phyloP scores from a whole-genome alignment of 92 coral and sea anemone genomes.

The Parazoanthus atlanticus region DNA sequence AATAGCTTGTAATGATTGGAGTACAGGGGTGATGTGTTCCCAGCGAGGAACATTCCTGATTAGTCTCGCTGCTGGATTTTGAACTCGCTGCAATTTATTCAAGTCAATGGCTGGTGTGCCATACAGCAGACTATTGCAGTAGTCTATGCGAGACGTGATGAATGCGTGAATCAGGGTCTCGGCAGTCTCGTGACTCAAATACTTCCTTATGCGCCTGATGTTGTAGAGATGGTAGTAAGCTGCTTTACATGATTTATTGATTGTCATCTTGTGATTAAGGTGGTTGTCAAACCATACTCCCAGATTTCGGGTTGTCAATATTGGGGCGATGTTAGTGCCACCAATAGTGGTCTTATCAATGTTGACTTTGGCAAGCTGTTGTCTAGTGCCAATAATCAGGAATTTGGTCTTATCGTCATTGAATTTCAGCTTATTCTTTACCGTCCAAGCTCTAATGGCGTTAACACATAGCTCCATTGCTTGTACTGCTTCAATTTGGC shows the following conservation, averaged over 20 bases:
- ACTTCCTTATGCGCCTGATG: constrained; percentile 41
- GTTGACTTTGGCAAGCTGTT: constrained; percentile 28
- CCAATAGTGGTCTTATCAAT: constrained; percentile 6
- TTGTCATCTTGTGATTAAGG: neutral
- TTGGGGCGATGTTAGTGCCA: constrained; percentile 13
- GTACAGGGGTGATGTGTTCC: constrained; percentile 34
- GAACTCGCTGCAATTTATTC: constrained; percentile 37
- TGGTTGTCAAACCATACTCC: constrained; percentile 28
- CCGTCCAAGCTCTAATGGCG: constrained; percentile 38
- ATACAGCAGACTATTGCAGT: constrained; percentile 33
- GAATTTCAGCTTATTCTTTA: constrained; percentile 21
- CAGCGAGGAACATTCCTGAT: constrained; percentile 15
- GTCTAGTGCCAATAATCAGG: constrained; percentile 29
- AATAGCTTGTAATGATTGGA: constrained; percentile 28
- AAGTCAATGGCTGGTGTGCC: constrained; percentile 27
- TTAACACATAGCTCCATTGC: constrained; percentile 42
- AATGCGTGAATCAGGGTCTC: constrained; percentile 35
- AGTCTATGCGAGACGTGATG: constrained; percentile 28
- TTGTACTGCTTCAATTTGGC: constrained; percentile 30
- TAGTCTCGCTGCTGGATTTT: constrained; percentile 17
- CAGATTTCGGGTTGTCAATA: constrained; percentile 9
- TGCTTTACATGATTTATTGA: constrained; percentile 30
- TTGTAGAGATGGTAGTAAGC: constrained; percentile 42
- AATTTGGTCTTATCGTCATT: constrained; percentile 39
- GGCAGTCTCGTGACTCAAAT: constrained; percentile 10